These are phyloP conservation scores for Hylyphantes graminicola DNA, from an alignment of 1,140 invertebrate species.

Conservation along the genomic window DNA sequence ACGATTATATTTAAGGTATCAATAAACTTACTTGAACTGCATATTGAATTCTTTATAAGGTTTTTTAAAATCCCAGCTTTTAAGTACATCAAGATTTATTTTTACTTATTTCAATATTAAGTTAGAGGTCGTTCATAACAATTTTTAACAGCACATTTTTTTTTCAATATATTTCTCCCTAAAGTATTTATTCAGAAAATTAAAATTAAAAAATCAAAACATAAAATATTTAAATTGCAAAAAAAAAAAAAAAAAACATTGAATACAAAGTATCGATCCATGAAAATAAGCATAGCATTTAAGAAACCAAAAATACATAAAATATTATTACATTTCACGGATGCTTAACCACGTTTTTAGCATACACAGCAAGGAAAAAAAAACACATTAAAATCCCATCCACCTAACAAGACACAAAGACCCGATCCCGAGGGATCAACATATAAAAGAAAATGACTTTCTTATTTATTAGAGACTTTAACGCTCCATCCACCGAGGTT, in stretches of 20 bases:
- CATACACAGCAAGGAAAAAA: background rate
- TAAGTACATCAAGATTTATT: too few species aligned
- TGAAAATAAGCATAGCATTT: background rate
- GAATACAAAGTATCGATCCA: background rate
- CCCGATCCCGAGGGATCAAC: background rate
- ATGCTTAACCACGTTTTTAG: background rate
- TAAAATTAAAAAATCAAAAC: background rate
- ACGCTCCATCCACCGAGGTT: background rate
- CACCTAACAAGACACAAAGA: background rate
- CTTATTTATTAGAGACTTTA: slow-evolving; percentile 17
- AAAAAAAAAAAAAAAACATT: background rate
- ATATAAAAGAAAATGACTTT: too few species aligned
- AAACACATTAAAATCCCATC: background rate
- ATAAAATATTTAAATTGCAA: background rate
- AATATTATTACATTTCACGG: background rate
- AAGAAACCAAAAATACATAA: background rate
- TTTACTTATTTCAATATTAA: too few species aligned
- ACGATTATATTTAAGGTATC: too few species aligned
- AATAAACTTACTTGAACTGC: too few species aligned
- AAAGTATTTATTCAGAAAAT: background rate
- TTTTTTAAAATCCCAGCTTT: too few species aligned
- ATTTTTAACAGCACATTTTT: too few species aligned
- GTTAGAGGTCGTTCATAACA: too few species aligned
- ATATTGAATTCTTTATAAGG: too few species aligned
- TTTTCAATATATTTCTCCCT: background rate